Percentiles rank a stretch among this genome's conserved stretches.
Conservation (phyloP, 2,113 vertebrate species). For the Laterallus jamaicensis region DNA sequence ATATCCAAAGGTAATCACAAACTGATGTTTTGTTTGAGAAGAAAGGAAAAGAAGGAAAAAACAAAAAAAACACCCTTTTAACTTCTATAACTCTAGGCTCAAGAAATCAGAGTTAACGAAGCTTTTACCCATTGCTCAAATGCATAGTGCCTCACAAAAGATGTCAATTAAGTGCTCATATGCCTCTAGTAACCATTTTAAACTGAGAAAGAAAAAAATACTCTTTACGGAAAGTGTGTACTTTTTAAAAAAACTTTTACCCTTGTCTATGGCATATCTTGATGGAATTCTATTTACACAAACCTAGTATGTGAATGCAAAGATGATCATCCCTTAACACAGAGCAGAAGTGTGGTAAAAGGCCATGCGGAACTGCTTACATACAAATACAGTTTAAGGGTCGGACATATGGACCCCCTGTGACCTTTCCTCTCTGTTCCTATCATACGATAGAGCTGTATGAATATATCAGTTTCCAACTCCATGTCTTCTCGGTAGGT, state of each 20-base stretch:
- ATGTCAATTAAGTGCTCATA: constrained; percentile 13
- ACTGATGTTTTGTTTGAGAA: neutral
- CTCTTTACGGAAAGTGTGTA: neutral
- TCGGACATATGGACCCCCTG: neutral
- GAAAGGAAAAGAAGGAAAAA: neutral
- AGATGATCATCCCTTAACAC: neutral
- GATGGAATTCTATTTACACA: neutral
- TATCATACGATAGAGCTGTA: rapidly evolving
- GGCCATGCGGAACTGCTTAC: neutral
- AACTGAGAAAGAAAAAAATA: constrained; percentile 16
- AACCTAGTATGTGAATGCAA: neutral
- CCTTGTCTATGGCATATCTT: neutral
- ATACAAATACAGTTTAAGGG: neutral
- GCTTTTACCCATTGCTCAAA: constrained; percentile 16
- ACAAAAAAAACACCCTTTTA: neutral
- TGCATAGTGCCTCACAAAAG: neutral
- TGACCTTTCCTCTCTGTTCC: neutral
- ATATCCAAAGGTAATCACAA: neutral
- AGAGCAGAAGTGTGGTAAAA: neutral
- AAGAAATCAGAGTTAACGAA: neutral
- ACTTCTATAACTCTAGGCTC: neutral
- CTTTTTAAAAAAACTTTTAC: neutral
- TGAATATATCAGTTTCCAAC: neutral
- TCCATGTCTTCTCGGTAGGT: neutral
- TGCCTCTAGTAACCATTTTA: constrained; percentile 9